Evolutionary conservation across 2,113 vertebrate genomes (phyloP).

Genomic region (Trichechus manatus): DNA sequence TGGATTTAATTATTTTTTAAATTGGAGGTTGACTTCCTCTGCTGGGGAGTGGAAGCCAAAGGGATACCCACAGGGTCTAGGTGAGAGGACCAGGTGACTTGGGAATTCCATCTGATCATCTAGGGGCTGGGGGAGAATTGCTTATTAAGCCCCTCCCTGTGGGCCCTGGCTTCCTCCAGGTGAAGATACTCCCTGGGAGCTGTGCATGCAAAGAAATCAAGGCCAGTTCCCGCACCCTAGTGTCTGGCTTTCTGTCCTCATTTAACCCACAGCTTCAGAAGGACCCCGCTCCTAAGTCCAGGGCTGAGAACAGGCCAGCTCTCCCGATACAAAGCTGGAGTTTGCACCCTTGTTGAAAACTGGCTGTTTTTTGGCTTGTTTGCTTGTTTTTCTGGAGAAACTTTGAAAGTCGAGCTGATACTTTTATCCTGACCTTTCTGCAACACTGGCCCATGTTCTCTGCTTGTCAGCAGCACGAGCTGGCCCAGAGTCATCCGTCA

Average conservation of each 20-base stretch:
- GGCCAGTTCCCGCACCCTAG: fast-evolving
- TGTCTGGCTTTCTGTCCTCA: not conserved
- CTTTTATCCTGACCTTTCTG: constrained; percentile 97
- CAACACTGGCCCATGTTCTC: constrained; percentile 95
- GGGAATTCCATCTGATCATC: not conserved
- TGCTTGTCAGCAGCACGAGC: constrained; percentile 97
- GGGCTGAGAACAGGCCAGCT: not conserved
- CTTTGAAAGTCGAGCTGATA: constrained; percentile 95
- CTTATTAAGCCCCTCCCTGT: fast-evolving
- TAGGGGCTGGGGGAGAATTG: not conserved
- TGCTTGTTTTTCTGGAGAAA: constrained; percentile 85
- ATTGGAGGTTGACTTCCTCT: not conserved
- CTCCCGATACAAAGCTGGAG: not conserved
- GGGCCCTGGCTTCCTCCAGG: not conserved
- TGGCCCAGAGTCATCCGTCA: constrained; percentile 95
- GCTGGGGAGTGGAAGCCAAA: not conserved
- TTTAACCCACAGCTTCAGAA: fast-evolving
- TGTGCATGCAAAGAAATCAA: not conserved
- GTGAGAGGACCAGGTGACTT: fast-evolving
- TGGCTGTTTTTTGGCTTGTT: not conserved
- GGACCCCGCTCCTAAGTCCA: fast-evolving
- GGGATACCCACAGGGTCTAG: not conserved
- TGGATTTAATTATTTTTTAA: not conserved
- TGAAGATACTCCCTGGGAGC: not conserved
- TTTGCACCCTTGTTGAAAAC: not conserved